Evolutionary conservation across 2,797 vertebrate species (phyloP), one percentile per base, ranked within the genome.

Genomic region (Oreochromis mossambicus): DNA sequence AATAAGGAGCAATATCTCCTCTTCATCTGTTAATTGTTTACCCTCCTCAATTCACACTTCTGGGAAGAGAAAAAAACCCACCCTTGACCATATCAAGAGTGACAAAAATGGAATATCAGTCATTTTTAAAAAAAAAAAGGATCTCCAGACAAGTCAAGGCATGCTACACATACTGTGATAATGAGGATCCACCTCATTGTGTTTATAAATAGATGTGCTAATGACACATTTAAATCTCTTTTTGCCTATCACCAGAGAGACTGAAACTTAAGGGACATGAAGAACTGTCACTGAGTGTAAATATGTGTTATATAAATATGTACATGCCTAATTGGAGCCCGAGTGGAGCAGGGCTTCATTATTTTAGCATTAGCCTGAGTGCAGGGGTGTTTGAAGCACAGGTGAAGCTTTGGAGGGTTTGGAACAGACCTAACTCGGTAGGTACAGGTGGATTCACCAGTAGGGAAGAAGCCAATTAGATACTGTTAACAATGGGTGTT

Each of bases 381-480:
- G 91, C 91, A 91, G 80, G 81, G 94, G 91, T 80, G 91, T 89
- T 91, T 12, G 91, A 87, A 80, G 88, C 75, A 8, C 84, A 93
- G 91, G 93, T 91, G 95, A 94, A 89, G 87, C 88, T 21, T 86
- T 79, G 88, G 80, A 78, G 76, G 85, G 52, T 88, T 93, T 93
- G 94, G 94, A 94, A 94, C 90, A 89, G 92, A 94, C 94, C 94
- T 86, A 10, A 80, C 94, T 84, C 94, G 68, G 95, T 87, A 94
- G 95, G 95, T 96, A 94, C 95, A 96, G 96, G 96, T 97, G 96
- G 94, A 92, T 94, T 87, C 94, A 93, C 80, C 95, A 87, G 95
- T 93, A 88, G 94, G 95, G 96, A 96, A 73, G 94, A 94, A 95
- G 95, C 94, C 95, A 96, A 96, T 96, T 97, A 96, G 94, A 94